These are phyloP conservation scores for Hydraecia micacea DNA, from an alignment of 2,888 invertebrate species.

Conservation along the genomic window DNA sequence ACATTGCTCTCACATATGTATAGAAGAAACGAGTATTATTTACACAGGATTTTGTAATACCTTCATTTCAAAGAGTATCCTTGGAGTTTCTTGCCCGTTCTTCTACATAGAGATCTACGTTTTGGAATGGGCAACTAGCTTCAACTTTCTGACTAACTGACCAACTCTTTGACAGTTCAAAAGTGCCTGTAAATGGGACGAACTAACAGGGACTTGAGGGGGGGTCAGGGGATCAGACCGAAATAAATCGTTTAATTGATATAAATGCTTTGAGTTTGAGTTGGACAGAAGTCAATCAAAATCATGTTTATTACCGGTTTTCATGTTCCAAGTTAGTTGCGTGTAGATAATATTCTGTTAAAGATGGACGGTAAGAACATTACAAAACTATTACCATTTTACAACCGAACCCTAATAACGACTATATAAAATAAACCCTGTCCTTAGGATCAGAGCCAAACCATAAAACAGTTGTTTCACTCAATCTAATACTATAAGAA, in stretches of 20 bases:
- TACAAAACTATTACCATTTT: slow-evolving; percentile 35
- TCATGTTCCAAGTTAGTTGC: not conserved
- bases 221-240: too few relatives aligned
- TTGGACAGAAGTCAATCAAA: not conserved
- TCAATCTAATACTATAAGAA: slow-evolving; percentile 57
- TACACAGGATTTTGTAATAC: too few relatives aligned
- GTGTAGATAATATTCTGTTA: slow-evolving; percentile 20
- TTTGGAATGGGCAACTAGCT: not conserved
- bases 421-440: slow-evolving; percentile 44
- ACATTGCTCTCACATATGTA: too few relatives aligned
- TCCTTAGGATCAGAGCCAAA: slow-evolving; percentile 42
- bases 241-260: too few relatives aligned
- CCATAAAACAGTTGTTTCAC: slow-evolving; percentile 59
- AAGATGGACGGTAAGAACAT: slow-evolving; percentile 16
- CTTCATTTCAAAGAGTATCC: too few relatives aligned
- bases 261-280: not conserved
- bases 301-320: not conserved
- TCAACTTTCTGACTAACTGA: not conserved
- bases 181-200: too few relatives aligned
- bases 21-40: too few relatives aligned
- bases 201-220: too few relatives aligned
- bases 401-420: slow-evolving; percentile 19
- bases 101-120: too few relatives aligned
- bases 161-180: not conserved
- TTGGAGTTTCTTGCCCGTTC: too few relatives aligned